Percentiles rank a stretch among this genome's conserved stretches.
These are phyloP conservation scores for Macrochelys suwanniensis DNA, from an alignment of 2,797 vertebrate genomes.

Conservation along the genomic window DNA sequence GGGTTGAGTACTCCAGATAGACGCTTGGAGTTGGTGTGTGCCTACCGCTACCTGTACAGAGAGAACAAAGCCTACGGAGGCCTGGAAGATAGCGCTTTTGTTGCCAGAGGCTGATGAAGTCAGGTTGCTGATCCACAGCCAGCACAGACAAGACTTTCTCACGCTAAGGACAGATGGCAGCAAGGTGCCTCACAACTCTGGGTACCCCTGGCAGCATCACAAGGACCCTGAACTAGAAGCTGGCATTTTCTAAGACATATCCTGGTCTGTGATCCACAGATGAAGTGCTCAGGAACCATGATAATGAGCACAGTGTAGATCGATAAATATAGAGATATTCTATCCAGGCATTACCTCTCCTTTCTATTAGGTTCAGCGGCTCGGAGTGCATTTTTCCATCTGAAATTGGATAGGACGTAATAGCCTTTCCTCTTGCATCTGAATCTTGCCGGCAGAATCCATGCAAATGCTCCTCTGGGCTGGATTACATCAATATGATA, in stretches of 20 bases:
- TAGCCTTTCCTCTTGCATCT: neutral
- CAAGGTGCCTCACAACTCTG: too few relatives aligned
- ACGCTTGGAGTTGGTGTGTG: too few relatives aligned
- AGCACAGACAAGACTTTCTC: too few relatives aligned
- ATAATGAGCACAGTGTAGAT: neutral
- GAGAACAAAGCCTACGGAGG: too few relatives aligned
- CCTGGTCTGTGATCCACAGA: neutral
- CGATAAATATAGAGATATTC: neutral
- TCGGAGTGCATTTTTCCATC: neutral
- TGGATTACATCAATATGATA: neutral
- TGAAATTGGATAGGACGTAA: neutral
- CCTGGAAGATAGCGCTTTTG: too few relatives aligned
- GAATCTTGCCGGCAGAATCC: neutral
- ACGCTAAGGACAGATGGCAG: too few relatives aligned
- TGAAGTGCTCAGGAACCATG: neutral
- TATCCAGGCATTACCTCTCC: neutral
- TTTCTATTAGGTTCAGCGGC: neutral
- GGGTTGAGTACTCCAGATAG: too few relatives aligned
- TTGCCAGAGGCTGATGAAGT: too few relatives aligned
- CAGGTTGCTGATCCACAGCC: too few relatives aligned
- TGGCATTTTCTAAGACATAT: neutral
- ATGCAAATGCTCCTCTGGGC: neutral
- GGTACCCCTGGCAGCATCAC: neutral
- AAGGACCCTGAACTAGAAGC: neutral
- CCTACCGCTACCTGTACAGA: too few relatives aligned